Percentiles rank a stretch among this genome's conserved stretches.
phyloP scores from a whole-genome alignment of 2,797 vertebrate genomes.

The Mareca penelope region DNA sequence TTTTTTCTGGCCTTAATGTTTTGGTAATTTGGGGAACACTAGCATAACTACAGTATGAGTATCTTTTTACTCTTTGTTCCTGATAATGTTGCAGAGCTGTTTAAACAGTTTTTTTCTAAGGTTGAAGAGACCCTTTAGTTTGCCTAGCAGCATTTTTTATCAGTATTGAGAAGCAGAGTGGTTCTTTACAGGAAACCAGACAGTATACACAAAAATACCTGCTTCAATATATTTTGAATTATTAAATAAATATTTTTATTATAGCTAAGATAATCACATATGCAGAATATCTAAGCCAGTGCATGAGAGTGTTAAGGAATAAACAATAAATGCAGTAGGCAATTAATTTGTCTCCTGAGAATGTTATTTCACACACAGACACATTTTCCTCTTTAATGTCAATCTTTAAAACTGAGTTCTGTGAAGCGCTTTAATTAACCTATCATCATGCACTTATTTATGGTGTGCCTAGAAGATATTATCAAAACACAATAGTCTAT shows the following conservation, averaged over 20 bases:
- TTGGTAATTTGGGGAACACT: neutral
- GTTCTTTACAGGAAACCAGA: neutral
- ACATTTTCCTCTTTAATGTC: constrained; percentile 23
- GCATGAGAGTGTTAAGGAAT: neutral
- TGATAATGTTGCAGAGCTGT: neutral
- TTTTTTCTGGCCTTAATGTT: neutral
- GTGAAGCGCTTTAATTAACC: constrained; percentile 38
- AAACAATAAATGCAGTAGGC: neutral
- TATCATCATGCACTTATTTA: constrained; percentile 4
- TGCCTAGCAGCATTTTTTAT: neutral
- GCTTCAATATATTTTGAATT: neutral
- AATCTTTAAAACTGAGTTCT: constrained; percentile 4
- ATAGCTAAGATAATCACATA: neutral
- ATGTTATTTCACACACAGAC: constrained; percentile 26
- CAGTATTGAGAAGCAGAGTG: neutral
- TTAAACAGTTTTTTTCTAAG: neutral
- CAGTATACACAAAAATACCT: neutral
- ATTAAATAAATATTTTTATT: constrained; percentile 30
- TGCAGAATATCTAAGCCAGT: neutral
- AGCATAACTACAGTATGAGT: neutral
- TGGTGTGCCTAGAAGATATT: neutral
- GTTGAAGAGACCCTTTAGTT: neutral
- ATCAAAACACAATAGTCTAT: neutral
- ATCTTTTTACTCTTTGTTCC: neutral
- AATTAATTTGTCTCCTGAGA: constrained; percentile 20